Conservation (phyloP, 2,113 vertebrate genomes). For the Barnardius zonarius region DNA sequence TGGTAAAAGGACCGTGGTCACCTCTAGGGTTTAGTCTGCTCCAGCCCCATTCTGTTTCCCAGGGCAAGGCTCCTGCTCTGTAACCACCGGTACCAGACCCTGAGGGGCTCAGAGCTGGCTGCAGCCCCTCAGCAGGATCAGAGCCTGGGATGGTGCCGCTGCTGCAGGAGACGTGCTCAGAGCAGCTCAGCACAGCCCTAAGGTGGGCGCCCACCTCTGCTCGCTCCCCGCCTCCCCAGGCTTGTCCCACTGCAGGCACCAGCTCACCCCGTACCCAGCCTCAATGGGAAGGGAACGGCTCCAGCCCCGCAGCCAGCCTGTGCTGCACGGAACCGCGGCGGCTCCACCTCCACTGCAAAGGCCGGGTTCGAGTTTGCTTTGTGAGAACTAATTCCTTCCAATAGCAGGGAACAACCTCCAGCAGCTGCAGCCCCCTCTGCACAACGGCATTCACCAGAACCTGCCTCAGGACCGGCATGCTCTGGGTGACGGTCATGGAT, state of each 20-base stretch:
- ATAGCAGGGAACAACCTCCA: not conserved
- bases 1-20: accelerated
- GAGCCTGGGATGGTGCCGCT: not conserved
- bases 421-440: not conserved
- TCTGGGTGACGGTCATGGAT: not conserved
- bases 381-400: not conserved
- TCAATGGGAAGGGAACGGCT: not conserved
- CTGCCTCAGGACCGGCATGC: too few relatives aligned
- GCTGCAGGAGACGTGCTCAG: accelerated
- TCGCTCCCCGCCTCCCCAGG: not conserved
- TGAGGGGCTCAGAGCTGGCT: not conserved
- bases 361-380: not conserved
- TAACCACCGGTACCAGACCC: not conserved
- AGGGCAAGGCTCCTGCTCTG: not conserved
- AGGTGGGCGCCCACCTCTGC: not conserved
- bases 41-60: not conserved
- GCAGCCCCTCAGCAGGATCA: not conserved
- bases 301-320: not conserved
- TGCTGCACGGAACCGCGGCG: not conserved
- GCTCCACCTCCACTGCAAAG: not conserved
- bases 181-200: not conserved
- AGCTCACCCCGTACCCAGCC: not conserved
- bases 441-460: not conserved
- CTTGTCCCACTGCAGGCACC: not conserved
- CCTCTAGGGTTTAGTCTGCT: not conserved